These are phyloP conservation scores for Anthophora plumipes DNA, from an alignment of 2,888 invertebrate genomes.

Conservation along the genomic window DNA sequence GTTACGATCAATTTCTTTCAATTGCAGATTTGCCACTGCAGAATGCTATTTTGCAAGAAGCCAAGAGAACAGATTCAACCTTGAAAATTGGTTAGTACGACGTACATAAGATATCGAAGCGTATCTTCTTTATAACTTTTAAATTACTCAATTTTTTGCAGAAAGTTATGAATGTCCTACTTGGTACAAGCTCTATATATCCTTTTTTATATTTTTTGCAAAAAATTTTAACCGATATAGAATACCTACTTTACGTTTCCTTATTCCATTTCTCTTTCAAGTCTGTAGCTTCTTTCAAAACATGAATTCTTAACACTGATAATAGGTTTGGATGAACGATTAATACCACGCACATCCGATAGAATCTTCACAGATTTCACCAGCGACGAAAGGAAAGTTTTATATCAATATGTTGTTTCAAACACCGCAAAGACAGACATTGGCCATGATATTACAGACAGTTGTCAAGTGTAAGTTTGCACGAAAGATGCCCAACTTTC, in stretches of 20 bases:
- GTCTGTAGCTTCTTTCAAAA: slow-evolving; percentile 49
- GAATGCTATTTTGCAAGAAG: slow-evolving; percentile 77
- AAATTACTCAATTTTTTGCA: slow-evolving; percentile 80
- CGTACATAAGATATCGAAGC: slow-evolving; percentile 7
- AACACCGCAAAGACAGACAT: slow-evolving; percentile 79
- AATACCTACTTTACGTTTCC: slow-evolving; percentile 21
- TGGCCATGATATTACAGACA: slow-evolving; percentile 79
- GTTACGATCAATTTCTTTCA: neutral
- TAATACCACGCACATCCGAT: slow-evolving; percentile 83
- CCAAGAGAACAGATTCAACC: slow-evolving; percentile 74
- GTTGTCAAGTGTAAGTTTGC: slow-evolving; percentile 75
- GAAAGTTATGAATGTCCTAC: slow-evolving; percentile 78
- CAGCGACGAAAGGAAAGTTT: slow-evolving; percentile 80
- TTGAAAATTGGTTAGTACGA: slow-evolving; percentile 79
- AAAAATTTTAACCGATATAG: slow-evolving; percentile 25
- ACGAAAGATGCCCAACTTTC: neutral
- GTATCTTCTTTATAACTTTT: slow-evolving; percentile 53
- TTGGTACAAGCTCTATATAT: slow-evolving; percentile 80
- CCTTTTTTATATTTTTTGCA: slow-evolving; percentile 83
- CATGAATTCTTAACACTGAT: slow-evolving; percentile 72
- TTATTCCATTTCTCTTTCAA: slow-evolving; percentile 37
- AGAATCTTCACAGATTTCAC: slow-evolving; percentile 83
- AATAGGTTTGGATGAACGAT: slow-evolving; percentile 80
- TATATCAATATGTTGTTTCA: slow-evolving; percentile 82
- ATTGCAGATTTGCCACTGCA: slow-evolving; percentile 84